Evolutionary conservation across 2,113 vertebrate species (phyloP), one percentile per base, ranked within the genome.

Genomic region (Rutilus rutilus): DNA sequence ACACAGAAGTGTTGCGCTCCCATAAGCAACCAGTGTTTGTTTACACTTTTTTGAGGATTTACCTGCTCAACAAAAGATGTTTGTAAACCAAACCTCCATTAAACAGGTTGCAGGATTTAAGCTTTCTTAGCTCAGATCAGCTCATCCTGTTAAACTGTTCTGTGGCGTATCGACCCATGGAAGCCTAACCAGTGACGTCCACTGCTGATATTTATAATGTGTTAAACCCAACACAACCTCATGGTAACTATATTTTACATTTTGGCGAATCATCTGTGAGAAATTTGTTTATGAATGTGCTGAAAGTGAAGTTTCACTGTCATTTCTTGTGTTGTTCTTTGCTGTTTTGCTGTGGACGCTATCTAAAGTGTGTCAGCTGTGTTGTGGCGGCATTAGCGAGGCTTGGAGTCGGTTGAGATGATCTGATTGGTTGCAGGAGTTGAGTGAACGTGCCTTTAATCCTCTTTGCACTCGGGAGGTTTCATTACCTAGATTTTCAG

Each of bases 361-460:
- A 11, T 33, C 19, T 65, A 21, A 47, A n/a, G 60, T 42, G 23
- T 12, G 39, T 47, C 76, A 65, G 11, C 33, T 27, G 19, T 59
- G 77, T 80, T 78, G 54, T 52, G 75, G 21, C 42, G n/a, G 50
- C 30, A 42, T 82, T 82, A 76, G 78, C 45, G 1, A 15, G 15
- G 57, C 25, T 83, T 69, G 65, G 45, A 76, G 79, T n/a, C 10
- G 36, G 71, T 15, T 82, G 74, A 57, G 52, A 54, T 74, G 17
- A 74, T 65, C 62, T 47, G 30, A 78, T 57, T 77, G 36, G 57
- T 52, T 69, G 75, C 39, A 47, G 50, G 64, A 47, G 86, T 76
- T 60, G 21, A 62, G 42, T 62, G 75, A 60, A 83, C 33, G 11
- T 75, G 82, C 23, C 39, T 42, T 2, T 83, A 78, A 85, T 88